Base-by-base conservation (phyloP, 2,888 invertebrate species). In the Cantharis rufa region DNA sequence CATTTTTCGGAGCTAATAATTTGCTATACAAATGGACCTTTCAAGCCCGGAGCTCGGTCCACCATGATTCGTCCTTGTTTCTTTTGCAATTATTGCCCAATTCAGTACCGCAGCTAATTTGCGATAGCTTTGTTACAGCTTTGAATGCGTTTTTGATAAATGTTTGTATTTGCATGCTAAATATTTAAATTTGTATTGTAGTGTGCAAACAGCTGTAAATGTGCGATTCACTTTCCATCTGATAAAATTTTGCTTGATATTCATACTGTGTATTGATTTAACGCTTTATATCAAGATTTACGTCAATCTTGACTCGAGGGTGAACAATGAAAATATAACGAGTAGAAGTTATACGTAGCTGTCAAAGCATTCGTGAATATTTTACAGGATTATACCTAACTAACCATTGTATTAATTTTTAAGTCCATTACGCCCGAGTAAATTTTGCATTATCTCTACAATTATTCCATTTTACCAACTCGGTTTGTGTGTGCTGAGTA, bases 241-340 rank as follows among this genome's bases (percentile, higher is more conserved):
- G 84, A 83, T 83, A 83, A 83, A 79, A 79, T 72, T 62, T 78
- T 75, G 79, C 77, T 81, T 83, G 83, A 81, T 83, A 84, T 84
- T 84, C 84, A 84, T 84, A 82, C 83, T 78, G 78, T 79, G 82
- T 82, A 84, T 84, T 84, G 84, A 84, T 84, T 84, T 82, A 81
- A 80, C 78, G 81, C 80, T 79, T 80, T 78, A 79, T 82, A 84
- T 84, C 84, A 79, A 82, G 84, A 84, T 84, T 83, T 83, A 81
- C 78, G 83, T 82, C 83, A 83, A 82, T 82, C 82, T 80, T 78
- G 68, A 63, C 70, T 76, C 76, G 75, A 79, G 79, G 81, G 75
- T 80, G 78, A 80, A 77, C 75, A 78, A 76, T 69, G 63, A 71
- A 75, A 74, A 71, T 74, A 66, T 71, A 75, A 71, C 72, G 70